These are phyloP conservation scores for Oncorhynchus tshawytscha DNA, from an alignment of 2,113 vertebrate genomes.

Conservation along the genomic window DNA sequence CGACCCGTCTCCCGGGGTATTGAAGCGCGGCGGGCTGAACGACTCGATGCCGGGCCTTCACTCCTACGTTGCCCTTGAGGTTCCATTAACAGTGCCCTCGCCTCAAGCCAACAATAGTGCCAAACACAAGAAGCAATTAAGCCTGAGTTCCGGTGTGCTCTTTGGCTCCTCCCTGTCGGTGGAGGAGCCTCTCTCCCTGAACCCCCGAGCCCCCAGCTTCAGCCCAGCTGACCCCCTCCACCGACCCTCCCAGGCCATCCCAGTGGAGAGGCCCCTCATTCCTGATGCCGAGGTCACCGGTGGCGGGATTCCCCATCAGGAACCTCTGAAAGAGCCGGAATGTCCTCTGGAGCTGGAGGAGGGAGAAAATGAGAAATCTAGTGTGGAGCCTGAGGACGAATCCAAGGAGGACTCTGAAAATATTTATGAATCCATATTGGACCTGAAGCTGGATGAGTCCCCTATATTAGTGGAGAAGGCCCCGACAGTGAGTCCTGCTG, in stretches of 20 bases:
- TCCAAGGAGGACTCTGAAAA: slow-evolving; percentile 64
- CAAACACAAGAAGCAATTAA: slow-evolving; percentile 35
- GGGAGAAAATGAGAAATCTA: slow-evolving; percentile 27
- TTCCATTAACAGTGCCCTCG: background rate
- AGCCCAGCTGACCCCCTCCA: slow-evolving; percentile 55
- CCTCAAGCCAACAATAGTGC: background rate
- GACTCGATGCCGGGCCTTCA: slow-evolving; percentile 32
- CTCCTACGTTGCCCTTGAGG: background rate
- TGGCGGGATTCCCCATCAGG: slow-evolving; percentile 2
- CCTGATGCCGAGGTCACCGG: background rate
- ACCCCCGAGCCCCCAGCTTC: slow-evolving; percentile 56
- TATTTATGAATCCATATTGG: slow-evolving; percentile 75
- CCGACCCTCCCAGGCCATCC: slow-evolving; percentile 44
- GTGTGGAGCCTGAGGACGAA: slow-evolving; percentile 19
- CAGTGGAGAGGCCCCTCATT: slow-evolving; percentile 53
- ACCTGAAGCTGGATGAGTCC: slow-evolving; percentile 60
- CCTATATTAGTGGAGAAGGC: slow-evolving; percentile 23
- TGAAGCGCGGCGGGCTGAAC: background rate
- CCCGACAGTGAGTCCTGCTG: slow-evolving; percentile 1
- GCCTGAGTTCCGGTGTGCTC: background rate
- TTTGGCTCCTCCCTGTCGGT: slow-evolving; percentile 5
- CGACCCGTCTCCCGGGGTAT: slow-evolving; percentile 10
- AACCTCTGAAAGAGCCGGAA: slow-evolving; percentile 20
- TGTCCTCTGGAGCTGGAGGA: slow-evolving; percentile 25
- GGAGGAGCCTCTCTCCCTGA: slow-evolving; percentile 35